Evolutionary conservation across 2,888 invertebrate species (phyloP), one percentile per base, ranked within the genome.

Genomic region (Oscheius sp.): DNA sequence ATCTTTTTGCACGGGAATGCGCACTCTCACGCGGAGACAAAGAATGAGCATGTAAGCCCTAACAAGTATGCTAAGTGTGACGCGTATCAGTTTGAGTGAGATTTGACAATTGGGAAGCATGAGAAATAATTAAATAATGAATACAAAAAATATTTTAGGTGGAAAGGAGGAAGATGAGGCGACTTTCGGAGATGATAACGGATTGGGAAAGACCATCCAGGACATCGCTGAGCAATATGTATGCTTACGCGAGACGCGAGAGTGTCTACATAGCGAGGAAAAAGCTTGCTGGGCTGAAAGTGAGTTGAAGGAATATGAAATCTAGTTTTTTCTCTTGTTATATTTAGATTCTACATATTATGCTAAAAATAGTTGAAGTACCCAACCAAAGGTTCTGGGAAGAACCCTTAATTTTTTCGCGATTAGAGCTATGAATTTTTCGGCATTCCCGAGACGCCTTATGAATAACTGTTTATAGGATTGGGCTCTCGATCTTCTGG

Each of bases 221-320:
- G 14, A 73, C 71, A 22, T 75, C 74, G 5, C 70, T 80, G 41
- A 74, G 81, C 28, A 82, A 85, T 57, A 80, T 85, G 81, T 84
- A 85, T 68, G 67, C 77, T 3, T 85, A 84, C 59, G 85, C 85
- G 1, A 71, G 85, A 44, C 67, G 85, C 24, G 85, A 85, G 54
- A 80, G 80, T 36, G 83, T 85, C 28, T 85, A 85, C 68, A 85
- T 85, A 62, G 85, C 85, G 0, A 71, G 85, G 57, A 85, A 84
- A 61, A 85, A 85, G 50, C 70, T 85, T 38, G 85, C 85, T n/a
- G 85, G 85, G 28, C 67, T 85, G 4, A 85, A 85, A 71, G 80
- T 78, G n/a, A n/a, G n/a, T n/a, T n/a, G n/a, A n/a, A n/a, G n/a
- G n/a, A n/a, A n/a, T n/a, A n/a, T n/a, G n/a, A n/a, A n/a, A n/a